Evolutionary conservation across 2,888 invertebrate genomes (phyloP).

Genomic region (Selenia dentaria): DNA sequence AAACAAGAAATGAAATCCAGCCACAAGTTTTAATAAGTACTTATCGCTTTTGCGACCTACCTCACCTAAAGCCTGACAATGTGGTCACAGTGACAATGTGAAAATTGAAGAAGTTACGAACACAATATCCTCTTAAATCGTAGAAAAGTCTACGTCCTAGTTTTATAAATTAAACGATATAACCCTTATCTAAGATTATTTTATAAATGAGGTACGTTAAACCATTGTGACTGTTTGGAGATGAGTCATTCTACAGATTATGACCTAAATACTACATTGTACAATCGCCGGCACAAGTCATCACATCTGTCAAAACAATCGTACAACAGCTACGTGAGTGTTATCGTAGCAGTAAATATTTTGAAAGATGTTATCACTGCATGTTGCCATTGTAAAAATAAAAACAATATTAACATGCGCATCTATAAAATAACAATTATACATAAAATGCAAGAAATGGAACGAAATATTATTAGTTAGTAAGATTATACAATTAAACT

Average conservation of each 20-base stretch:
- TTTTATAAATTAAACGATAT: slow-evolving; percentile 62
- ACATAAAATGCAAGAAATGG: slow-evolving; percentile 81
- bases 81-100: neutral
- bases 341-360: slow-evolving; percentile 25
- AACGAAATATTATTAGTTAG: slow-evolving; percentile 68
- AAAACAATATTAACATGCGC: slow-evolving; percentile 73
- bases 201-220: slow-evolving; percentile 82
- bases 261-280: slow-evolving; percentile 53
- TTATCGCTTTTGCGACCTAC: too few relatives aligned
- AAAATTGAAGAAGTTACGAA: slow-evolving; percentile 38
- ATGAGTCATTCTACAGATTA: slow-evolving; percentile 46
- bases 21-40: neutral
- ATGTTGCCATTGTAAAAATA: slow-evolving; percentile 35
- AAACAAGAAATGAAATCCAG: too few relatives aligned
- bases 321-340: slow-evolving; percentile 8
- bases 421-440: slow-evolving; percentile 78
- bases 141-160: slow-evolving; percentile 54
- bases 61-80: neutral
- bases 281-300: slow-evolving; percentile 39
- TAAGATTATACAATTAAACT: slow-evolving; percentile 54
- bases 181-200: slow-evolving; percentile 69
- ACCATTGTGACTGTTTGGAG: slow-evolving; percentile 78
- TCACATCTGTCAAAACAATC: slow-evolving; percentile 36
- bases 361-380: slow-evolving; percentile 32
- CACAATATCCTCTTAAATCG: slow-evolving; percentile 41